phyloP scores from a whole-genome alignment of 1,140 invertebrate species.

The Phenacoccus solenopsis region DNA sequence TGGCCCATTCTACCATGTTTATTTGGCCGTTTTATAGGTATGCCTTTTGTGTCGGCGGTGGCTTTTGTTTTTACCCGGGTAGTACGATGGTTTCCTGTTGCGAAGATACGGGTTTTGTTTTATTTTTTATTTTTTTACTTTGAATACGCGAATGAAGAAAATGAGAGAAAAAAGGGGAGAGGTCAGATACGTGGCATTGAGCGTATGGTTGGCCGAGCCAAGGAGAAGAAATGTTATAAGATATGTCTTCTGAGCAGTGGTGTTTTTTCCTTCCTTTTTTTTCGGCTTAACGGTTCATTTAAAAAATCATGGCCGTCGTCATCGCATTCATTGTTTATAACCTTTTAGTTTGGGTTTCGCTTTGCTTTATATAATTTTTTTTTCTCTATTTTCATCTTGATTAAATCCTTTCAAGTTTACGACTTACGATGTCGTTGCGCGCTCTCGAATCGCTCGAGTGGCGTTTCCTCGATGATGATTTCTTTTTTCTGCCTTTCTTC shows the following conservation, averaged over 20 bases:
- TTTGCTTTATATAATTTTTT: too few relatives aligned
- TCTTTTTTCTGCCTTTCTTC: too few relatives aligned
- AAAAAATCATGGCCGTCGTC: constrained; percentile 1
- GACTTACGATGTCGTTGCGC: not conserved
- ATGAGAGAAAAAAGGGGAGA: constrained; percentile 1
- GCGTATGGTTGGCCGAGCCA: too few relatives aligned
- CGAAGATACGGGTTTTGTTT: not conserved
- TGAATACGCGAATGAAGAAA: not conserved
- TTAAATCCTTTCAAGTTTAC: not conserved
- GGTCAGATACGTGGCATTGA: not conserved
- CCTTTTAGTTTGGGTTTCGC: not conserved
- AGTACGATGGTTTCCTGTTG: not conserved
- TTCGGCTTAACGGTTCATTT: not conserved
- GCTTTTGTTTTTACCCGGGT: not conserved
- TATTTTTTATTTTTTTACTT: too few relatives aligned
- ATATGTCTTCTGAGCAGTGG: too few relatives aligned
- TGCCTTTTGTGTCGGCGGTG: too few relatives aligned
- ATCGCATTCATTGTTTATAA: not conserved
- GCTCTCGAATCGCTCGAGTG: too few relatives aligned
- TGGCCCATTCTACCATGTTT: too few relatives aligned
- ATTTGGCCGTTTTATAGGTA: too few relatives aligned
- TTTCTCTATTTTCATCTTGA: constrained; percentile 3
- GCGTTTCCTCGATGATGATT: too few relatives aligned
- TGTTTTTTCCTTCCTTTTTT: too few relatives aligned
- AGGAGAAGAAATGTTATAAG: not conserved